Base-by-base conservation (phyloP, 2,888 invertebrate genomes). In the Priapulus caudatus region DNA sequence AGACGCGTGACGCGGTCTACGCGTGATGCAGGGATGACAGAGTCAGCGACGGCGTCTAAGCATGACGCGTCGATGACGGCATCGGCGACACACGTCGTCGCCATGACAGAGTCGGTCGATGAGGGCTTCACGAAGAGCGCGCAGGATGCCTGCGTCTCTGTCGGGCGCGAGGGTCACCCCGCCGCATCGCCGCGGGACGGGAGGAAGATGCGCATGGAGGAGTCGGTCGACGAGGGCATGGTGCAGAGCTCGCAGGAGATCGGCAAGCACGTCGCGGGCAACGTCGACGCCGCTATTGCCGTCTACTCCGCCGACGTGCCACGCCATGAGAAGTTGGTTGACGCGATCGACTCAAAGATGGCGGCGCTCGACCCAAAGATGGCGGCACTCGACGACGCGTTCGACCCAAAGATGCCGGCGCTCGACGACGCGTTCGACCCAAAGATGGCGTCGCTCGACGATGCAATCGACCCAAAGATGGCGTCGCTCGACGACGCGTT, bases 211-310 rank as follows among this genome's bases (percentile, higher is more conserved):
- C n/a, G 10, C n/a, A 10, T 33, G 10, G 33, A 33, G n/a, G 33
- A 33, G n/a, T 10, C 10, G 10, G 10, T 33, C n/a, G 33, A 33
- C n/a, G 33, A 33, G n/a, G 33, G 33, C 10, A 33, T 33, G 33
- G 33, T 33, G n/a, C 10, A 33, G n/a, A 33, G 33, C 33, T 33
- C 33, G n/a, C 33, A 33, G n/a, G 33, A 33, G n/a, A n/a, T 33
- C n/a, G 33, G 33, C 10, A 10, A 33, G 10, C 33, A 33, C n/a
- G 10, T 33, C n/a, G 33, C 33, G n/a, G n/a, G n/a, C 10, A n/a
- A n/a, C n/a, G 10, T 10, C n/a, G 10, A 10, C 10, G 33, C 33
- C 10, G 33, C 10, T n/a, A 33, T 33, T 33, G 33, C 33, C 10
- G 33, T 33, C n/a, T 33, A 10, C 33, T 10, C 33, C 10, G n/a